phyloP scores from a whole-genome alignment of 2,797 vertebrate genomes.

The Onychomys arenicola region DNA sequence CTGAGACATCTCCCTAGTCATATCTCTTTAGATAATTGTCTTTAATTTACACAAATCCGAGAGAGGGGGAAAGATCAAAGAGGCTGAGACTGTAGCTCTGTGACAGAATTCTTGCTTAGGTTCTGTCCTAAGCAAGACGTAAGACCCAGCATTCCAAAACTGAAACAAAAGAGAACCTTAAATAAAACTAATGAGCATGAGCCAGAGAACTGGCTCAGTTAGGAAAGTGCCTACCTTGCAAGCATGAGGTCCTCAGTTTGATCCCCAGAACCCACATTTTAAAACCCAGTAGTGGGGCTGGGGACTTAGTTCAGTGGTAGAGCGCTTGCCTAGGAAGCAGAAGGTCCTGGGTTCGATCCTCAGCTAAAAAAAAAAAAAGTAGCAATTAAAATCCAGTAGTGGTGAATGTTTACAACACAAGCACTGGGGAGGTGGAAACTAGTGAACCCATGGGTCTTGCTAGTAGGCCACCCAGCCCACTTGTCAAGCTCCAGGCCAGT shows the following conservation, averaged over 20 bases:
- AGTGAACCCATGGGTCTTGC: not conserved
- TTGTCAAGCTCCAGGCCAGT: not conserved
- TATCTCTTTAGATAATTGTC: not conserved
- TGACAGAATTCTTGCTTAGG: not conserved
- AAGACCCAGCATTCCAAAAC: not conserved
- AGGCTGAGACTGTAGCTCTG: not conserved
- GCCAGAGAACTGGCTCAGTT: not conserved
- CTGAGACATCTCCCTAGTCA: not conserved
- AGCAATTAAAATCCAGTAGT: not conserved
- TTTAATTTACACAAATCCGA: not conserved
- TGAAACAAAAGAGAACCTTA: not conserved
- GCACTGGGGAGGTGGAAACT: not conserved
- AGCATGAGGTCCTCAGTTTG: not conserved
- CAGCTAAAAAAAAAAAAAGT: too few species aligned
- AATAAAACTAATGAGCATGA: not conserved
- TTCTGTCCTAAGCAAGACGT: not conserved
- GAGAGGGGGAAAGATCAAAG: not conserved
- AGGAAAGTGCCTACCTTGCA: not conserved
- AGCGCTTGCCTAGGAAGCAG: too few species aligned
- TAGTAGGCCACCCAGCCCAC: not conserved
- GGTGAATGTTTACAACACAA: not conserved
- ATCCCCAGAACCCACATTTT: not conserved
- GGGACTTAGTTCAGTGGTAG: too few species aligned
- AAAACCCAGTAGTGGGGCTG: not conserved
- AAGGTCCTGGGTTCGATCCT: too few species aligned